These are phyloP conservation scores for Melanotaenia maccullochi DNA, from an alignment of 2,797 vertebrate genomes.

Conservation along the genomic window DNA sequence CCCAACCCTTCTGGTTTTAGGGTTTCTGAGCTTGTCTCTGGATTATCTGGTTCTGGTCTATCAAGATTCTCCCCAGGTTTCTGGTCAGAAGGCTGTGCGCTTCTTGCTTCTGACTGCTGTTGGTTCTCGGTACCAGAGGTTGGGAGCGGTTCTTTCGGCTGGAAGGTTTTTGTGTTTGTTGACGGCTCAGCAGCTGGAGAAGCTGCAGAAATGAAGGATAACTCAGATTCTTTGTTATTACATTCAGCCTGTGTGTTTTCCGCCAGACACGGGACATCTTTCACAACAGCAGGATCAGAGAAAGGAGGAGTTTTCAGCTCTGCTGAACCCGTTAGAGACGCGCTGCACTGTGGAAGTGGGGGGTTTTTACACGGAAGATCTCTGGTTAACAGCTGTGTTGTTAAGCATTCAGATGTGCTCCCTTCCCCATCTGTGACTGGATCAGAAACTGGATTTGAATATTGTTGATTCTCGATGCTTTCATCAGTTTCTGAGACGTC, in stretches of 20 bases:
- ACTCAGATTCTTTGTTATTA: slow-evolving; percentile 59
- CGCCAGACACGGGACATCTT: slow-evolving; percentile 45
- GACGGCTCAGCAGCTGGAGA: slow-evolving; percentile 53
- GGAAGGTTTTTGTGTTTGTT: slow-evolving; percentile 40
- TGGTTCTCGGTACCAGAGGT: slow-evolving; percentile 47
- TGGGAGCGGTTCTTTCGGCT: slow-evolving; percentile 51
- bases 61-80: slow-evolving; percentile 38
- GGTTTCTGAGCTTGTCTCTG: slow-evolving; percentile 44
- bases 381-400: slow-evolving; percentile 69
- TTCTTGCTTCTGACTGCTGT: slow-evolving; percentile 38
- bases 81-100: slow-evolving; percentile 44
- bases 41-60: slow-evolving; percentile 46
- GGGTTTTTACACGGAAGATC: slow-evolving; percentile 74
- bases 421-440: slow-evolving; percentile 71
- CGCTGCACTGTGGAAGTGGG: slow-evolving; percentile 50
- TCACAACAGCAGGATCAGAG: slow-evolving; percentile 50
- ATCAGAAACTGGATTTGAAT: slow-evolving; percentile 80
- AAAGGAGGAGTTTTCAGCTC: slow-evolving; percentile 77
- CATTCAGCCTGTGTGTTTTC: slow-evolving; percentile 66
- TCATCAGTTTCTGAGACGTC: slow-evolving; percentile 82
- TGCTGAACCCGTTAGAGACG: slow-evolving; percentile 65
- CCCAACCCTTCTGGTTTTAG: slow-evolving; percentile 46
- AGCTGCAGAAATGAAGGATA: slow-evolving; percentile 26
- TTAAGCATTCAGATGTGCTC: slow-evolving; percentile 64
- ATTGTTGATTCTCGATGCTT: slow-evolving; percentile 54